Conservation (phyloP, 1,140 invertebrate genomes). For the Oncopodura yosiiana region DNA sequence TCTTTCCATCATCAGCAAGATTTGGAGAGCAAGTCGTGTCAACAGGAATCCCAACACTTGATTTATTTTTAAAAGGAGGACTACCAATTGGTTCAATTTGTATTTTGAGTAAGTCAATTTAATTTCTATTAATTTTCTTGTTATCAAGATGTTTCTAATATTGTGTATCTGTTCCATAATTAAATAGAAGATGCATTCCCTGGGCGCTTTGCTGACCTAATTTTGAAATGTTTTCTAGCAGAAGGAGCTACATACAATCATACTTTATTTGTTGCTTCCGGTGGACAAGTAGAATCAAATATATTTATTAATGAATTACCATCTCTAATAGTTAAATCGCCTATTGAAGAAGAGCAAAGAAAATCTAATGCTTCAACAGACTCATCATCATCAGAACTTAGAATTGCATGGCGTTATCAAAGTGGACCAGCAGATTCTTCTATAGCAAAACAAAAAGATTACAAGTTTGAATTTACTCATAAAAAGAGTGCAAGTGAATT, state of each 20-base stretch:
- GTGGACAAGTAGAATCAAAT: not conserved
- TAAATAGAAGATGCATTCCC: conserved; percentile 29
- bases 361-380: no score
- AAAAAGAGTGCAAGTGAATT: conserved; percentile 13
- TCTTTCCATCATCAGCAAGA: conserved; percentile 27
- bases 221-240: conserved; percentile 31
- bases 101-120: conserved; percentile 23
- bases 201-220: conserved; percentile 23
- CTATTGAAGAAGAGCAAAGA: not conserved
- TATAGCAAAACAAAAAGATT: conserved; percentile 12
- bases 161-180: not conserved
- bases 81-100: conserved; percentile 25
- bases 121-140: not conserved
- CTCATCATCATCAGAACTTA: no score
- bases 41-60: conserved; percentile 31
- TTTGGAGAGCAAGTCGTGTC: conserved; percentile 34
- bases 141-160: not conserved
- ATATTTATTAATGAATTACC: conserved; percentile 23
- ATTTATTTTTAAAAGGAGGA: conserved; percentile 27
- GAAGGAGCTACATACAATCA: conserved; percentile 31
- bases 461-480: conserved; percentile 31
- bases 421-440: not conserved
- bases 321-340: not conserved
- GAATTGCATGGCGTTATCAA: conserved; percentile 32
- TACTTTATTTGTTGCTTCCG: conserved; percentile 24